Evolutionary conservation across 2,113 vertebrate genomes (phyloP).

Genomic region (Antennarius striatus): DNA sequence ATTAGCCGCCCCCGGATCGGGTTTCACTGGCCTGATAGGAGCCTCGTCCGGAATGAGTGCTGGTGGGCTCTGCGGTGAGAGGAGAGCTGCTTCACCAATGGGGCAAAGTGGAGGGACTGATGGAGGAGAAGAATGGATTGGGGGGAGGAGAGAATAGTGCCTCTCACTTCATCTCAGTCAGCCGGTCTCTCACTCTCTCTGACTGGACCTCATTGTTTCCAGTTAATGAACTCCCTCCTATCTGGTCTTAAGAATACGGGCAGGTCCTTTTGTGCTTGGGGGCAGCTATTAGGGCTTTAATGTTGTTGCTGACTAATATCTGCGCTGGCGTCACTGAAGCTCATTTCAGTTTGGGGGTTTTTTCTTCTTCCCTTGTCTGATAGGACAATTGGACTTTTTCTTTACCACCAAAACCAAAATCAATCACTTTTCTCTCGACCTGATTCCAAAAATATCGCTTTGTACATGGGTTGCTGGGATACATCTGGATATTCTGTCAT

Average conservation of each 20-base stretch:
- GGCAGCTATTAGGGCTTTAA: conserved; percentile 77
- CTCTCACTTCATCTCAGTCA: conserved; percentile 55
- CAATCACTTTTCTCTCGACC: too few relatives aligned
- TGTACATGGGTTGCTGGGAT: conserved; percentile 7
- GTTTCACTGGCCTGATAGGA: conserved; percentile 81
- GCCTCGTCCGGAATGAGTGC: conserved; percentile 69
- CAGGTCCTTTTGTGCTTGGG: conserved; percentile 66
- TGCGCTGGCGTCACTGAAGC: conserved; percentile 58
- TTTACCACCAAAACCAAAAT: too few relatives aligned
- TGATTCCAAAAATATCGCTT: conserved; percentile 3
- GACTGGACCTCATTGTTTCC: conserved; percentile 80
- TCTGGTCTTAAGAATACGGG: conserved; percentile 77
- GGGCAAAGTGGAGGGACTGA: conserved; percentile 29
- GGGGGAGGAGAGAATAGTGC: conserved; percentile 33
- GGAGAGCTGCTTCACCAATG: conserved; percentile 44
- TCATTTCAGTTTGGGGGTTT: conserved; percentile 39
- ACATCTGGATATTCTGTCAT: conserved; percentile 1
- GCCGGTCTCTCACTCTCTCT: conserved; percentile 56
- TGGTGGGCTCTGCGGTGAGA: conserved; percentile 71
- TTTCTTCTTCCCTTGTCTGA: conserved; percentile 1
- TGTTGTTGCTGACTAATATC: conserved; percentile 79
- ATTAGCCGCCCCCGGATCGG: conserved; percentile 78
- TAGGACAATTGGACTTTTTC: too few relatives aligned
- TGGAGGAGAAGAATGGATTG: conserved; percentile 33
- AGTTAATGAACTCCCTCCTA: conserved; percentile 82